Percentiles rank a stretch among this genome's conserved stretches.
phyloP scores from a whole-genome alignment of 2,797 vertebrate genomes.

The Clarias fuscus region DNA sequence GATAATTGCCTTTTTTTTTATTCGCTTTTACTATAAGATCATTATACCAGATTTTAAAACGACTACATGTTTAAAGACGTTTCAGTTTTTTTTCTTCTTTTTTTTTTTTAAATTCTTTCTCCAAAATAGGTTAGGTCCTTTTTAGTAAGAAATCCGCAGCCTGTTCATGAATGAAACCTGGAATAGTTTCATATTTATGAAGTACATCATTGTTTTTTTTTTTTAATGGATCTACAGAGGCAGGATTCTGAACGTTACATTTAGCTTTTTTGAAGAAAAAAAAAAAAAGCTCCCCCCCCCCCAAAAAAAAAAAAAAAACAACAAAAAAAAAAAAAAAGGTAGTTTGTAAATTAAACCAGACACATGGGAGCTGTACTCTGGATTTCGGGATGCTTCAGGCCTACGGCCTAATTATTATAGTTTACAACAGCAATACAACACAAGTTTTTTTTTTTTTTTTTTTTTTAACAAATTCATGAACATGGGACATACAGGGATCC shows the following conservation, averaged over 20 bases:
- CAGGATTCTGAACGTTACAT: background rate
- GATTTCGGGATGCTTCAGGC: background rate
- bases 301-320: too few species aligned
- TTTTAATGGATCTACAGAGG: too few species aligned
- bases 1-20: constrained; percentile 1
- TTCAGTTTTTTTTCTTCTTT: background rate
- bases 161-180: background rate
- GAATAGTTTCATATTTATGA: background rate
- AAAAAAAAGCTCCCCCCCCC: too few species aligned
- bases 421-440: background rate
- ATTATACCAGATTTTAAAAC: background rate
- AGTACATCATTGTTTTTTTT: background rate
- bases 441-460: background rate
- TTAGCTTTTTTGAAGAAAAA: background rate
- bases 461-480: background rate
- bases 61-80: background rate
- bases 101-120: background rate
- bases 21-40: background rate
- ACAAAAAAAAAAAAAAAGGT: too few species aligned
- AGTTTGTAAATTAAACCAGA: constrained; percentile 30
- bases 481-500: background rate
- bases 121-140: background rate
- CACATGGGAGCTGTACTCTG: constrained; percentile 25
- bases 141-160: background rate
- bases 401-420: background rate